phyloP scores from a whole-genome alignment of 2,113 vertebrate species.

The Vidua chalybeata region DNA sequence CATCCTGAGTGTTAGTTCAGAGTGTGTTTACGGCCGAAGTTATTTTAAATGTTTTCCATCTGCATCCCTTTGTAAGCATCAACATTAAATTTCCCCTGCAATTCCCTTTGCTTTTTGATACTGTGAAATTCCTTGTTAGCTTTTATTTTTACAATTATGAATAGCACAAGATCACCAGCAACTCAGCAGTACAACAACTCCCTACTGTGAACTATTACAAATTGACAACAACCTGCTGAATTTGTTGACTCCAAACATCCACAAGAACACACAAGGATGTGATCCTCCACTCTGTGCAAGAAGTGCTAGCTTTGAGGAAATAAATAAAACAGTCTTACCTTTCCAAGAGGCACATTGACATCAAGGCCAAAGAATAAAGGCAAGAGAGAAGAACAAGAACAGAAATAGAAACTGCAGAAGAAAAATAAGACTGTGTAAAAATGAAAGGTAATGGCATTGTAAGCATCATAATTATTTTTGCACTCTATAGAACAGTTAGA shows the following conservation, averaged over 20 bases:
- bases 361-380: conserved; percentile 99
- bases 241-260: background rate
- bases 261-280: background rate
- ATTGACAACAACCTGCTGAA: background rate
- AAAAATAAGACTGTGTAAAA: conserved; percentile 71
- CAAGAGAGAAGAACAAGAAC: conserved; percentile 99
- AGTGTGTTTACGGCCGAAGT: background rate
- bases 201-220: background rate
- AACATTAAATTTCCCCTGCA: background rate
- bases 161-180: background rate
- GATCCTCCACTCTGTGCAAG: background rate
- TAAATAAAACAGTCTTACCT: conserved; percentile 85
- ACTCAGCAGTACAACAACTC: background rate
- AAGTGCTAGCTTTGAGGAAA: conserved; percentile 7
- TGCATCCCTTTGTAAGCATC: background rate
- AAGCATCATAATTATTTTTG: conserved; percentile 16
- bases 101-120: background rate
- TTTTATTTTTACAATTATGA: background rate
- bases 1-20: background rate
- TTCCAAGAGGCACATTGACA: conserved; percentile 87
- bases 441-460: background rate
- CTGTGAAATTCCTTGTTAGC: background rate
- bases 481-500: background rate
- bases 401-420: conserved; percentile 95
- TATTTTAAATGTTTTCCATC: background rate